Evolutionary conservation across 2,888 invertebrate genomes (phyloP).

Genomic region (Aphidoletes aphidimyza): DNA sequence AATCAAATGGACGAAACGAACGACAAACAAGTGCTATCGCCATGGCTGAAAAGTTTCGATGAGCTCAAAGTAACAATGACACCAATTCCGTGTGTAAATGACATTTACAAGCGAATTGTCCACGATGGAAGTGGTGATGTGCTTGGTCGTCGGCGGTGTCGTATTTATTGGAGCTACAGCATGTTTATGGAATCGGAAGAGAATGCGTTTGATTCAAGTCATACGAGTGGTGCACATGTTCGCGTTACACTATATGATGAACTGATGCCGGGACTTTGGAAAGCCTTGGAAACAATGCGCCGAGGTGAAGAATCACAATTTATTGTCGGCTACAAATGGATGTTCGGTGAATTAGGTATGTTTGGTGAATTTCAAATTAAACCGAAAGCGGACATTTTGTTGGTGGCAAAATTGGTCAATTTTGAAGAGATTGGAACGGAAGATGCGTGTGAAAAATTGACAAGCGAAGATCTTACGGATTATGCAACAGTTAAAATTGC

Average conservation of each 20-base stretch:
- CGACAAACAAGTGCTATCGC: not conserved
- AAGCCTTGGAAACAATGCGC: not conserved
- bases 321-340: not conserved
- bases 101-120: not conserved
- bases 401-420: conserved; percentile 10
- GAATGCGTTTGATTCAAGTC: conserved; percentile 29
- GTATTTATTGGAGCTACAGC: not conserved
- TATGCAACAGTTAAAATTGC: not conserved
- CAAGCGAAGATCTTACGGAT: not conserved
- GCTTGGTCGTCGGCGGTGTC: not conserved
- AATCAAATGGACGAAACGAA: not conserved
- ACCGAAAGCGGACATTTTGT: not conserved
- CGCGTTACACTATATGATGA: not conserved
- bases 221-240: not conserved
- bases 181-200: not conserved
- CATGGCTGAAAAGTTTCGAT: conserved; percentile 2
- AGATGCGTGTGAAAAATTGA: not conserved
- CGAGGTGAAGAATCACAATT: not conserved
- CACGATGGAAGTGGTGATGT: not conserved
- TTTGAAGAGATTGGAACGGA: not conserved
- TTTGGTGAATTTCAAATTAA: not conserved
- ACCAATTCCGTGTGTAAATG: not conserved
- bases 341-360: not conserved
- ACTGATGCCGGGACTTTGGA: not conserved
- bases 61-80: conserved; percentile 7